These are phyloP conservation scores for Piprites chloris DNA, from an alignment of 2,113 vertebrate genomes.

Conservation along the genomic window DNA sequence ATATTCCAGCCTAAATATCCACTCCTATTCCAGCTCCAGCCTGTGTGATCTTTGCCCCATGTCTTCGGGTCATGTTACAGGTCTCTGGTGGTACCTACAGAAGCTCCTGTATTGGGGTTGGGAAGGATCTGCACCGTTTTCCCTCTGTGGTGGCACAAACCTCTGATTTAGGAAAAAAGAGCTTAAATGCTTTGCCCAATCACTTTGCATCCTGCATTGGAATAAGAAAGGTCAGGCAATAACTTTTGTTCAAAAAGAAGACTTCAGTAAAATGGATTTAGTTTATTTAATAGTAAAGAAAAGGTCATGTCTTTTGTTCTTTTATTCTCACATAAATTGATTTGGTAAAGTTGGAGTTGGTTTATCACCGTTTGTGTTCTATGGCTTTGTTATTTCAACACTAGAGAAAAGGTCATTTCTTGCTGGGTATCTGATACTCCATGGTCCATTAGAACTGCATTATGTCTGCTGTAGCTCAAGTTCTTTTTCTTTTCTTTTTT, in stretches of 20 bases:
- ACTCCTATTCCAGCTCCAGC: background rate
- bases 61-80: background rate
- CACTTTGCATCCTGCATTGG: background rate
- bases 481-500: background rate
- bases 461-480: background rate
- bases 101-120: background rate
- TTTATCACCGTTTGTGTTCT: conserved; percentile 22
- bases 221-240: conserved; percentile 47
- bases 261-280: background rate
- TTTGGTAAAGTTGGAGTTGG: conserved; percentile 26
- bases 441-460: background rate
- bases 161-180: background rate
- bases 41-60: background rate
- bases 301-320: conserved; percentile 52
- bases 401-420: conserved; percentile 46
- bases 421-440: background rate
- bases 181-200: background rate
- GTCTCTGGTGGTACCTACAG: background rate
- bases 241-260: conserved; percentile 15
- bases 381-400: background rate
- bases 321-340: conserved; percentile 22
- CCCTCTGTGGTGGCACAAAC: background rate
- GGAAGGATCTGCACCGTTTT: background rate
- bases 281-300: conserved; percentile 46
- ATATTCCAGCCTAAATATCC: background rate